Evolutionary conservation across 2,113 vertebrate species (phyloP).

Genomic region (Perca flavescens): DNA sequence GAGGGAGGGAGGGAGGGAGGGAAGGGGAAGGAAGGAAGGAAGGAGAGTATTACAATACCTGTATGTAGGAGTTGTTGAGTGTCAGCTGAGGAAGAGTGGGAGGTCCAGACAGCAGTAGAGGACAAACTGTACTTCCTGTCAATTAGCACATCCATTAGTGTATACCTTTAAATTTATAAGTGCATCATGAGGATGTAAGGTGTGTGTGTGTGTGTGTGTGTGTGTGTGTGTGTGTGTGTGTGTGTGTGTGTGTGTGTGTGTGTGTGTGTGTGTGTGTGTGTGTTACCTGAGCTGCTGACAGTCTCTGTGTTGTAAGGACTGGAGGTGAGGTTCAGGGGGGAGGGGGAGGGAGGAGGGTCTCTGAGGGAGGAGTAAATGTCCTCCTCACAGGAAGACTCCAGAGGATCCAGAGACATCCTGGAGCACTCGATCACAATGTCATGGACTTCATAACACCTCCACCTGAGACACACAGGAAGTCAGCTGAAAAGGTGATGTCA

Average conservation of each 20-base stretch:
- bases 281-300: conserved; percentile 81
- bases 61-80: conserved; percentile 3
- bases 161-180: background rate
- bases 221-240: conserved; percentile 1
- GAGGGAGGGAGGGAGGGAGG: background rate
- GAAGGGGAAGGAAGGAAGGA: background rate
- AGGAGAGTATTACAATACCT: background rate
- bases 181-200: no score
- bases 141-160: background rate
- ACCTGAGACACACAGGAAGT: conserved; percentile 81
- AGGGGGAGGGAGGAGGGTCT: conserved; percentile 79
- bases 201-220: background rate
- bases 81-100: background rate
- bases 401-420: conserved; percentile 96
- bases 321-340: conserved; percentile 67
- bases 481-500: no score
- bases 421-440: conserved; percentile 98
- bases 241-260: background rate
- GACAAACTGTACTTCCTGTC: conserved; percentile 36
- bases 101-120: background rate
- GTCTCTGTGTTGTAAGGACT: conserved; percentile 56
- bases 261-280: conserved; percentile 8
- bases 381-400: conserved; percentile 94
- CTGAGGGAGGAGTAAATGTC: conserved; percentile 85
- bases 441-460: conserved; percentile 95